Conservation (phyloP, 1,140 invertebrate species). For the Octopus bimaculoides region DNA sequence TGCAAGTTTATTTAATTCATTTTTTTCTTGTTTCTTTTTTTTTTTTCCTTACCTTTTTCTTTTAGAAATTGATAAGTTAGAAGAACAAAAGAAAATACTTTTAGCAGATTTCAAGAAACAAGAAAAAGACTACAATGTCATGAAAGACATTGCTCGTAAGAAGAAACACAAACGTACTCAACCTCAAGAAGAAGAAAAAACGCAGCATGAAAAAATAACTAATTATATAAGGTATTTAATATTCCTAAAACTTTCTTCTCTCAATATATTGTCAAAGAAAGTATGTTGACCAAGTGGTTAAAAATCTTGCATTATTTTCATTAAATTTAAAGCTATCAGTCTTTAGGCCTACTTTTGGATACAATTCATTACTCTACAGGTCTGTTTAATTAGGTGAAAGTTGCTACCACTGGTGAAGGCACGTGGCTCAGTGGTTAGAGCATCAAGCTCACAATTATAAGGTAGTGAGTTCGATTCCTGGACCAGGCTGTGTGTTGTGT, state of each 20-base stretch:
- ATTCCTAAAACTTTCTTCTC: not conserved
- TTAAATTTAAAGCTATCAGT: not conserved
- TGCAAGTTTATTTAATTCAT: too few species aligned
- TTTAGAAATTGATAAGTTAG: not conserved
- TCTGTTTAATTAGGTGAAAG: too few species aligned
- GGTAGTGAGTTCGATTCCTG: too few species aligned
- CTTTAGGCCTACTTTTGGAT: not conserved
- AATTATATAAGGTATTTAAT: too few species aligned
- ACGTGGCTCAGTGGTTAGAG: too few species aligned
- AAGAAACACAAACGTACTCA: constrained; percentile 35
- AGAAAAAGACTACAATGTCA: constrained; percentile 39
- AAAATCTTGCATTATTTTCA: not conserved
- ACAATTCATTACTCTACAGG: too few species aligned
- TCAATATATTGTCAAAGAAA: constrained; percentile 34
- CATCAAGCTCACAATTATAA: too few species aligned
- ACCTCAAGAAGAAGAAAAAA: constrained; percentile 39
- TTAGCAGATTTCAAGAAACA: constrained; percentile 38
- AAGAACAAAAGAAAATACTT: constrained; percentile 17
- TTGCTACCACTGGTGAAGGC: too few species aligned
- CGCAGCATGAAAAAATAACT: not conserved
- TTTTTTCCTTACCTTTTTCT: too few species aligned
- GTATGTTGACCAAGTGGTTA: constrained; percentile 1
- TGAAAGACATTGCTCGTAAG: constrained; percentile 35
- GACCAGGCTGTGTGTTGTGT: too few species aligned
- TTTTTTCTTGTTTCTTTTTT: too few species aligned